A percentile compares a stretch with the other conserved stretches of the same genome.
Conservation (phyloP, 23 tunicate genomes). For the Halocynthia roretzi region DNA sequence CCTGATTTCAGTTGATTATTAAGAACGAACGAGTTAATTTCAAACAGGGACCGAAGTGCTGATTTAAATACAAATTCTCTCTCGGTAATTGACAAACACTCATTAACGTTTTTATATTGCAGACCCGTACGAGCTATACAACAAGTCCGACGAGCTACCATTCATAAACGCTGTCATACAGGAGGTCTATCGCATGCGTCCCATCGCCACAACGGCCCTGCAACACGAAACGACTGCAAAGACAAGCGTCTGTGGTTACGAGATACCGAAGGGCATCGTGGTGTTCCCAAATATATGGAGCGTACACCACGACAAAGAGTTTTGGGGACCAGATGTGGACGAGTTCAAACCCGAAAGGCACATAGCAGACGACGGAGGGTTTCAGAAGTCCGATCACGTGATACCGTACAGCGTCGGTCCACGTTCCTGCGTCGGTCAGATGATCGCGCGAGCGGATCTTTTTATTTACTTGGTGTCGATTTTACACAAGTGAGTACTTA, state of each 20-base stretch:
- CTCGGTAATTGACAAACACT: too few species aligned
- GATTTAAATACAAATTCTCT: too few species aligned
- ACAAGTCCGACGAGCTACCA: conserved; percentile 22
- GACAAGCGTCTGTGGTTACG: conserved; percentile 46
- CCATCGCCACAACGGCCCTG: conserved; percentile 48
- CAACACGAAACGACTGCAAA: conserved; percentile 49
- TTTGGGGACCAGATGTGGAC: conserved; percentile 73
- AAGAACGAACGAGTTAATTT: too few species aligned
- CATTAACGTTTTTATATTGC: neutral
- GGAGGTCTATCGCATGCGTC: conserved; percentile 67
- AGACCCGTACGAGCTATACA: conserved; percentile 4
- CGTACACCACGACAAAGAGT: conserved; percentile 49
- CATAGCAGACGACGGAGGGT: conserved; percentile 46
- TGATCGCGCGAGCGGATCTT: conserved; percentile 36
- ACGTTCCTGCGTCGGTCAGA: conserved; percentile 58
- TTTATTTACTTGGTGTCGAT: conserved; percentile 28
- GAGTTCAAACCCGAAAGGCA: conserved; percentile 78
- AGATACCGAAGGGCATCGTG: conserved; percentile 37
- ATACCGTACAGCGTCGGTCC: conserved; percentile 54
- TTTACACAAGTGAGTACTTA: conserved; percentile 10
- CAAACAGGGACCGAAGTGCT: too few species aligned
- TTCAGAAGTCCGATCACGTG: conserved; percentile 43
- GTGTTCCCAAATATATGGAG: conserved; percentile 73
- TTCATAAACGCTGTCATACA: conserved; percentile 47
- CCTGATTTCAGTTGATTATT: too few species aligned